Evolutionary conservation across 2,113 vertebrate species (phyloP), one percentile per base, ranked within the genome.

Genomic region (Heteronetta atricapilla): DNA sequence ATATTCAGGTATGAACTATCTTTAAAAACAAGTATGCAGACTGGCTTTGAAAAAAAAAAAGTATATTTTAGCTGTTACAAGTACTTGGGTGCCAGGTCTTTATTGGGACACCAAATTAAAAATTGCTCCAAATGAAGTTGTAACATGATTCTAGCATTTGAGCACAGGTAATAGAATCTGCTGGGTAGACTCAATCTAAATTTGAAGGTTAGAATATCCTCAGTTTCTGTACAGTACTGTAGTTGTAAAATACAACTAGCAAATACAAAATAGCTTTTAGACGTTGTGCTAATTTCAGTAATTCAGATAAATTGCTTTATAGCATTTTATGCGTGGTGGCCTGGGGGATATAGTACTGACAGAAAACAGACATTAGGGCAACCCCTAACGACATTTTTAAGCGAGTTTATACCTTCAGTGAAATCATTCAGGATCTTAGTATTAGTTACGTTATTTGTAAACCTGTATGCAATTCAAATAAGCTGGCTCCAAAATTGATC

Each of bases 81-180:
- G 7, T 29, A 29, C 12, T 13, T 12, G 38, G 3, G 2, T 11
- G 11, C 33, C 22, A 0, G 0, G 10, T 40, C 28, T 62, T 34
- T 7, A 23, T 2, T 8, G 29, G 11, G 34, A 21, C 76, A 28
- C 29, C 11, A 15, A 13, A 5, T 15, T 19, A 26, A 9, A 59
- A 40, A 11, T 14, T 22, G 36, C 77, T 40, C 5, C 23, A 12
- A 86, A 20, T 0, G 6, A 25, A 34, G 11, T 0, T 26, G 15
- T 4, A 40, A 8, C 0, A 2, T 3, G 11, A 70, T 34, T 50
- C 11, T 1, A 36, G 26, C 18, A 28, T 38, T 16, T 52, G 63
- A 70, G 28, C 26, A 29, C 29, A 7, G 10, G 22, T 7, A 53
- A 34, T 0, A 60, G 6, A 81, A 76, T 15, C 26, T 59, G 28